Conservation (phyloP, 1,140 invertebrate genomes). For the Drosophila bocki region DNA sequence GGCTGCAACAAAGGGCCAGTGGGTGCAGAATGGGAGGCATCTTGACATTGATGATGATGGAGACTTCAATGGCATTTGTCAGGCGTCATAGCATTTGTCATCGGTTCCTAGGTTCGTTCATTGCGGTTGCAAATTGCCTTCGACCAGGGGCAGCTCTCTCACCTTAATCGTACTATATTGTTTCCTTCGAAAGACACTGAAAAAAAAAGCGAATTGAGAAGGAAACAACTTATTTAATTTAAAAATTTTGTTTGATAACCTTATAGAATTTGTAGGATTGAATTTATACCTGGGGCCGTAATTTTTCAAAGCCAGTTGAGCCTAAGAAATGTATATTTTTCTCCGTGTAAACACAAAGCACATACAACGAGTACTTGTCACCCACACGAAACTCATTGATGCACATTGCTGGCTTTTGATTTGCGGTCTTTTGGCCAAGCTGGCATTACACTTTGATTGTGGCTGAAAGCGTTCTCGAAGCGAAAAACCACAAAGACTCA, state of each 20-base stretch:
- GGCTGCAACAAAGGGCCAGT: slow-evolving; percentile 23
- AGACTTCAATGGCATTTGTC: slow-evolving; percentile 53
- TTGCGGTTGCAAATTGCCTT: slow-evolving; percentile 40
- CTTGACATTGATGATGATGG: slow-evolving; percentile 56
- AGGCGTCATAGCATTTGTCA: slow-evolving; percentile 58
- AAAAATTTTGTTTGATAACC: too few species aligned
- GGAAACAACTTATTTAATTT: neutral
- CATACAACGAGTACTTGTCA: slow-evolving; percentile 22
- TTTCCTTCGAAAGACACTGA: slow-evolving; percentile 5
- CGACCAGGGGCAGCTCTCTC: slow-evolving; percentile 9
- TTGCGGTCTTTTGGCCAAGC: slow-evolving; percentile 36
- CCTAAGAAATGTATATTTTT: neutral
- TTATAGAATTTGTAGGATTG: too few species aligned
- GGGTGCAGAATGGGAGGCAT: slow-evolving; percentile 20
- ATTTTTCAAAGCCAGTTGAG: too few species aligned
- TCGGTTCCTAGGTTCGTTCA: slow-evolving; percentile 27
- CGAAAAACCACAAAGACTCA: slow-evolving; percentile 9
- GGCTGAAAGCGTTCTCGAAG: slow-evolving; percentile 6
- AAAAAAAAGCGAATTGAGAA: neutral
- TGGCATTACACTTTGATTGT: slow-evolving; percentile 28
- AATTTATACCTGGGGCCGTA: too few species aligned
- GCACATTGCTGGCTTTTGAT: slow-evolving; percentile 34
- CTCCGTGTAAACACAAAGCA: neutral
- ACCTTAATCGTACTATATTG: slow-evolving; percentile 37
- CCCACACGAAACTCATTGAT: slow-evolving; percentile 60